Evolutionary conservation across 2,797 vertebrate genomes (phyloP).

Genomic region (Nannoperca obscura): DNA sequence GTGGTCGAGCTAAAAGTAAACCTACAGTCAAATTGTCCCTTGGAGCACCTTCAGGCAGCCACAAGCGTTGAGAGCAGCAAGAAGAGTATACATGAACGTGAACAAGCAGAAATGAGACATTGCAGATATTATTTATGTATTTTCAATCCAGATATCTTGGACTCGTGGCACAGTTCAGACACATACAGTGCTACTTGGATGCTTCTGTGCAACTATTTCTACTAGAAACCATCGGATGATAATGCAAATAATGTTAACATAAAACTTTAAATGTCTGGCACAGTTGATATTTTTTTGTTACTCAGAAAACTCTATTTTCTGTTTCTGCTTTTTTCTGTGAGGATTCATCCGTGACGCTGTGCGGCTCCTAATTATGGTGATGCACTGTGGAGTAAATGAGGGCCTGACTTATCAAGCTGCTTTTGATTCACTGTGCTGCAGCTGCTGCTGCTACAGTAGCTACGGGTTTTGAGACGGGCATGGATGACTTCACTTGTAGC

Average conservation of each 20-base stretch:
- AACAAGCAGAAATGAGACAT: background rate
- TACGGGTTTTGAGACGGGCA: constrained; percentile 21
- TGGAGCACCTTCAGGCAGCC: background rate
- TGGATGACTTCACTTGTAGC: constrained; percentile 30
- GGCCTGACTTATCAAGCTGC: constrained; percentile 38
- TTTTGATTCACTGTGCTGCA: constrained; percentile 49
- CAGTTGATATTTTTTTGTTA: background rate
- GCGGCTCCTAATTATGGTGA: constrained; percentile 50
- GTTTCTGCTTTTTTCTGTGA: constrained; percentile 22
- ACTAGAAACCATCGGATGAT: background rate
- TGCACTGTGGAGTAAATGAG: constrained; percentile 28
- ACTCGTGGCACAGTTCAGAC: background rate
- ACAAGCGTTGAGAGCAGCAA: background rate
- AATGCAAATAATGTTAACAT: background rate
- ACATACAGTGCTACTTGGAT: background rate
- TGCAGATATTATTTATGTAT: background rate
- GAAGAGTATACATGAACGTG: no score
- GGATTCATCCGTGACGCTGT: constrained; percentile 22
- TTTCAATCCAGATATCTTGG: background rate
- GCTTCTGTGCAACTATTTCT: background rate
- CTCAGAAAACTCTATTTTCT: background rate
- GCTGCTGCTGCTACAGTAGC: constrained; percentile 21
- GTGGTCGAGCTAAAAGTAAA: background rate
- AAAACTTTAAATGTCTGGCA: background rate
- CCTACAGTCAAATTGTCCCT: background rate